phyloP scores from a whole-genome alignment of 1,140 invertebrate species.

The Hylaeus volcanicus region DNA sequence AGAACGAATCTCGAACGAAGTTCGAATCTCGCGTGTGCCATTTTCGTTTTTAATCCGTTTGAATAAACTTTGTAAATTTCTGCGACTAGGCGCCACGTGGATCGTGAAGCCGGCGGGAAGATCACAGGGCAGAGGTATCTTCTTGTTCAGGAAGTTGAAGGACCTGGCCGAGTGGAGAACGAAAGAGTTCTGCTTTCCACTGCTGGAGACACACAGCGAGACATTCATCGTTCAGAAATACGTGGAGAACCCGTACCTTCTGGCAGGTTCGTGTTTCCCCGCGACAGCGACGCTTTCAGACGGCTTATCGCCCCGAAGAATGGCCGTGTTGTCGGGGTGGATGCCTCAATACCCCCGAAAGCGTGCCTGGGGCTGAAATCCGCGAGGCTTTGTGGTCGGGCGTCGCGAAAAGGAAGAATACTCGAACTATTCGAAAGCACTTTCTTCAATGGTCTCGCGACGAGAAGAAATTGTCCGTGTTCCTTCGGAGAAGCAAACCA shows the following conservation, averaged over 20 bases:
- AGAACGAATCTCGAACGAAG: no score
- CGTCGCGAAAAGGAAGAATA: background rate
- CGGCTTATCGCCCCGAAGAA: slow-evolving; percentile 31
- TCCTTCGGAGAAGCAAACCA: background rate
- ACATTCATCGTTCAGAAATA: slow-evolving; percentile 82
- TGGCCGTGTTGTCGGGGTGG: slow-evolving; percentile 14
- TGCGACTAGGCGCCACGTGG: slow-evolving; percentile 78
- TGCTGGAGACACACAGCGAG: slow-evolving; percentile 55
- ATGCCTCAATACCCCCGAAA: slow-evolving; percentile 15
- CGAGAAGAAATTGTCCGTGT: background rate
- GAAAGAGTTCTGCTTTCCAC: slow-evolving; percentile 47
- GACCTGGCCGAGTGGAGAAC: slow-evolving; percentile 73
- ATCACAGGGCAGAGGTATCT: slow-evolving; percentile 81
- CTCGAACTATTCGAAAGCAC: slow-evolving; percentile 31
- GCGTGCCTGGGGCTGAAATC: background rate
- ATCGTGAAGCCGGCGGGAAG: slow-evolving; percentile 84
- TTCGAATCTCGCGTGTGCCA: no score
- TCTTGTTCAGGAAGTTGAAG: slow-evolving; percentile 82
- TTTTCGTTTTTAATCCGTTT: no score
- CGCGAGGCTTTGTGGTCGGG: slow-evolving; percentile 5
- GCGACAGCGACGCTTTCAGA: background rate
- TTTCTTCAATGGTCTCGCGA: slow-evolving; percentile 11
- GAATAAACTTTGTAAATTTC: no score
- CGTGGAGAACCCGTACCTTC: slow-evolving; percentile 83
- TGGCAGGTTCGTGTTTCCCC: slow-evolving; percentile 82